Evolutionary conservation across 2,797 vertebrate species (phyloP), one percentile per base, ranked within the genome.

Genomic region (Pseudomugil tenellus): DNA sequence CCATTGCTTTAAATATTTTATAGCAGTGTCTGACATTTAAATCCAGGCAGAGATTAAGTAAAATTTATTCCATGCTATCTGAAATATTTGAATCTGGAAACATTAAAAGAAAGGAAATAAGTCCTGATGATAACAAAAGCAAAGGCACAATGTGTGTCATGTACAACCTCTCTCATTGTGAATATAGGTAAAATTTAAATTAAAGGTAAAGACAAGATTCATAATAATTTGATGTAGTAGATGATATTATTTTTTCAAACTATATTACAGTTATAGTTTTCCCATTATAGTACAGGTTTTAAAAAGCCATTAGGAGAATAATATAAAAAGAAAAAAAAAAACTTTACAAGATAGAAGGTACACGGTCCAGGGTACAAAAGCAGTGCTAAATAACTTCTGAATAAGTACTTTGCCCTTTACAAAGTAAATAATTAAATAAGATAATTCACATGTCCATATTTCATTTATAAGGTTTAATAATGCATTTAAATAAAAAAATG

Each of bases 11-110:
- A 48, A 61, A 53, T 69, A 65, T 57, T 56, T 61, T 26, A 35
- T 26, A 34, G 31, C 16, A 55, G 34, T 54, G n/a, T 41, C 6
- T 75, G 75, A 37, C 63, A 82, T 83, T 81, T 81, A 69, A 71
- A 84, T 25, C 37, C 64, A 83, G 63, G 59, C 21, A 10, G 13
- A 59, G 23, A 28, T 41, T 29, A 49, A 23, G 12, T 59, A 39
- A 70, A 35, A 67, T 71, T 34, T 49, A 41, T 21, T 29, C 9
- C 28, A 6, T 54, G 9, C 21, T 25, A 6, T 35, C 4, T 59
- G 51, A 19, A 6, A 1, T 49, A 54, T 54, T 57, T 46, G 58
- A 71, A 73, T 63, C 9, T 8, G n/a, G 39, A 43, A 60, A 61
- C 25, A 25, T 39, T 71, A 63, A 63, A 67, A 13, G 63, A 59